Evolutionary conservation across 64 coral and sea anemone genomes (phyloP).

Genomic region (Montipora efflorescens): DNA sequence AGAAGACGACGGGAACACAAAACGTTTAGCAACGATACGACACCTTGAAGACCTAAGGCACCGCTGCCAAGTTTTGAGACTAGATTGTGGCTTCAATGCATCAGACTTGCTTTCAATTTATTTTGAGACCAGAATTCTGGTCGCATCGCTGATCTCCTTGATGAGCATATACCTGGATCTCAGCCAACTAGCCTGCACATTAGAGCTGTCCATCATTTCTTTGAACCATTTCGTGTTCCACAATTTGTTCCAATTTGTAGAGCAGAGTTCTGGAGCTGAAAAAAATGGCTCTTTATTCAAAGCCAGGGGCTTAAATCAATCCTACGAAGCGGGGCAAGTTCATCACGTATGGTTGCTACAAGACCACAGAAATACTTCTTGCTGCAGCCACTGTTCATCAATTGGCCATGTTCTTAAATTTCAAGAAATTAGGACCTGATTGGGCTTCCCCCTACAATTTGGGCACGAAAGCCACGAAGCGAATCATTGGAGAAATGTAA

Average conservation of each 20-base stretch:
- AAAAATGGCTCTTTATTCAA: conserved; percentile 34
- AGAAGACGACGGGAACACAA: conserved; percentile 20
- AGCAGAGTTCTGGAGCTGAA: not conserved
- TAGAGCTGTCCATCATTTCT: conserved; percentile 13
- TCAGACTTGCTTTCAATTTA: conserved; percentile 44
- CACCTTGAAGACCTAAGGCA: conserved; percentile 57
- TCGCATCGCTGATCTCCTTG: conserved; percentile 60
- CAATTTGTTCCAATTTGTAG: conserved; percentile 34
- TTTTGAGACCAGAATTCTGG: conserved; percentile 72
- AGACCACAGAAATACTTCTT: conserved; percentile 47
- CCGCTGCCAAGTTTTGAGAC: conserved; percentile 27
- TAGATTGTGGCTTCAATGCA: conserved; percentile 65
- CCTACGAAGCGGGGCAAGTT: conserved; percentile 27
- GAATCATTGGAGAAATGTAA: conserved; percentile 68
- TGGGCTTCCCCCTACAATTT: conserved; percentile 40
- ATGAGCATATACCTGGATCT: conserved; percentile 56
- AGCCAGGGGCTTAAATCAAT: conserved; percentile 20
- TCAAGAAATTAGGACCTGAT: conserved; percentile 17
- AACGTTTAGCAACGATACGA: conserved; percentile 32
- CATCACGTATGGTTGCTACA: conserved; percentile 25
- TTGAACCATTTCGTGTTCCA: not conserved
- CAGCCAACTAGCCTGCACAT: conserved; percentile 64
- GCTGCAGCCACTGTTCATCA: conserved; percentile 58
- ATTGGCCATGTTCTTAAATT: conserved; percentile 65
- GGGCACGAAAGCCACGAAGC: conserved; percentile 52